Evolutionary conservation across 2,888 invertebrate genomes (phyloP).

Genomic region (Eurytoma californica): DNA sequence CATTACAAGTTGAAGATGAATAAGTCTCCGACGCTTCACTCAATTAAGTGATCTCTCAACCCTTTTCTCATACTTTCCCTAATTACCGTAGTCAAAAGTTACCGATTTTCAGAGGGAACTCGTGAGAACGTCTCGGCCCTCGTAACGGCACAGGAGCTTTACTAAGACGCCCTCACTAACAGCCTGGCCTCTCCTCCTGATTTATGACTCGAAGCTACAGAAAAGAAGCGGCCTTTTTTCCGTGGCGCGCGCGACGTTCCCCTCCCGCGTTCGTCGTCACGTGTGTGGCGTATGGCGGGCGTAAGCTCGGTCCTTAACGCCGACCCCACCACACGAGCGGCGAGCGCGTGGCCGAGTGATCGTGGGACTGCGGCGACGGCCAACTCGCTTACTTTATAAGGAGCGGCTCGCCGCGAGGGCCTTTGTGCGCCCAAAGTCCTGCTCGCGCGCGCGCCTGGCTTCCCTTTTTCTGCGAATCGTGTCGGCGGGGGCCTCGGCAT

Average conservation of each 20-base stretch:
- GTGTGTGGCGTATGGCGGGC: constrained; percentile 45
- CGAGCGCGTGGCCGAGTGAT: constrained; percentile 40
- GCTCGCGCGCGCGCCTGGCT: constrained; percentile 13
- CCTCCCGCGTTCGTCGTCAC: constrained; percentile 28
- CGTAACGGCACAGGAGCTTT: too few species aligned
- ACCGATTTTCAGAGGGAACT: too few species aligned
- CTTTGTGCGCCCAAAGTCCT: constrained; percentile 51
- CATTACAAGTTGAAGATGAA: too few species aligned
- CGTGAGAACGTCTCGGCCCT: too few species aligned
- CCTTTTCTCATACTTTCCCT: too few species aligned
- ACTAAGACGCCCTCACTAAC: too few species aligned
- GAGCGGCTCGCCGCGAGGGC: constrained; percentile 55
- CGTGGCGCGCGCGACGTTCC: not conserved
- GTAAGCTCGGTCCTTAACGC: not conserved
- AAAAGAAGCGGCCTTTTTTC: not conserved
- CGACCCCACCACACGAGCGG: not conserved
- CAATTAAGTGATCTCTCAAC: too few species aligned
- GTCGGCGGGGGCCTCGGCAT: not conserved
- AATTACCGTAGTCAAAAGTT: too few species aligned
- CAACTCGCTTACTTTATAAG: constrained; percentile 57
- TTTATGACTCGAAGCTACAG: not conserved
- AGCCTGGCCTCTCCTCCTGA: not conserved
- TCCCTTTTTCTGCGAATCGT: constrained; percentile 22
- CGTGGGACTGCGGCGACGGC: constrained; percentile 49
- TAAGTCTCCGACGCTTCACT: too few species aligned